Evolutionary conservation across 2,888 invertebrate species (phyloP).

Genomic region (Phaonia tiefii): DNA sequence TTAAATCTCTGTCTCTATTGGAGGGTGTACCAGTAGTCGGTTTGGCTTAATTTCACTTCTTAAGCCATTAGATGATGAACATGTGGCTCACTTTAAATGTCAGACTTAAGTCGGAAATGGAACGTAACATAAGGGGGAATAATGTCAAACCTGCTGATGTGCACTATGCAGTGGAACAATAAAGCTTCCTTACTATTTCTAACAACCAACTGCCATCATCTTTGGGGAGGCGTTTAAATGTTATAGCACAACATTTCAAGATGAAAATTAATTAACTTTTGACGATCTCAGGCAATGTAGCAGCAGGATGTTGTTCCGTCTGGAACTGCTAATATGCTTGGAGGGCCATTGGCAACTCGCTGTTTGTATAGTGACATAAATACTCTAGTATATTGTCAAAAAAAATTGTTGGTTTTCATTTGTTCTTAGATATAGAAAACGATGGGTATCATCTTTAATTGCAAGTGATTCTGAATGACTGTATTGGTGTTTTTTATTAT

Average conservation of each 20-base stretch:
- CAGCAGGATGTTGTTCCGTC: too few relatives aligned
- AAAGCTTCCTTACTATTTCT: background rate
- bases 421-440: too few relatives aligned
- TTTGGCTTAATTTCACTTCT: too few relatives aligned
- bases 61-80: too few relatives aligned
- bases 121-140: slow-evolving; percentile 12
- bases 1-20: too few relatives aligned
- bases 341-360: background rate
- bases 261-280: slow-evolving; percentile 13
- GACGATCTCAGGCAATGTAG: background rate
- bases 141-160: slow-evolving; percentile 14
- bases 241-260: background rate
- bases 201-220: background rate
- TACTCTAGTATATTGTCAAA: background rate
- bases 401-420: background rate
- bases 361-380: background rate
- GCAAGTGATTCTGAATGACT: too few relatives aligned
- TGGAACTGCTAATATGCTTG: background rate
- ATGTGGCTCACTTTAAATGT: slow-evolving; percentile 6
- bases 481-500: too few relatives aligned
- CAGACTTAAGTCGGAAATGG: slow-evolving; percentile 14
- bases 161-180: background rate
- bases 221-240: slow-evolving; percentile 1
- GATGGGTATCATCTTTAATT: too few relatives aligned
- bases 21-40: too few relatives aligned